These are phyloP conservation scores for Pantala flavescens DNA, from an alignment of 1,140 invertebrate species.

Conservation along the genomic window DNA sequence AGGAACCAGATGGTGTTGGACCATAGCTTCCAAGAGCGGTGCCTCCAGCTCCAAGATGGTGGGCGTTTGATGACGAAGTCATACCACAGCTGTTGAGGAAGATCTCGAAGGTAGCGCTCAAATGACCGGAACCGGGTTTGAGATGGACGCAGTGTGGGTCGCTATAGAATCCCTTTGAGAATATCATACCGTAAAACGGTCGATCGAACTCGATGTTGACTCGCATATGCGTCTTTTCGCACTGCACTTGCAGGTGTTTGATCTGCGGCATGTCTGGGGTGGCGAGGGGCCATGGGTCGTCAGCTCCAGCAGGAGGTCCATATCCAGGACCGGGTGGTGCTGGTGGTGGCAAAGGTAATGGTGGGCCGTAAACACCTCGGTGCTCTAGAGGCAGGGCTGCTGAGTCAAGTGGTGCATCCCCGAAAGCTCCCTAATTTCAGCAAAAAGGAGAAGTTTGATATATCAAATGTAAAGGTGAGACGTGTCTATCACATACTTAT, in stretches of 20 bases:
- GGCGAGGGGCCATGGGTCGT: constrained; percentile 73
- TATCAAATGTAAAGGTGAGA: too few relatives aligned
- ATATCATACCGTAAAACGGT: constrained; percentile 92
- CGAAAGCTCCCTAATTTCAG: constrained; percentile 35
- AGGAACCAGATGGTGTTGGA: constrained; percentile 80
- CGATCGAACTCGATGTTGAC: constrained; percentile 90
- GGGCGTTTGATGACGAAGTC: constrained; percentile 75
- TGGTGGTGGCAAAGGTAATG: constrained; percentile 36
- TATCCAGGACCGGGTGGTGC: constrained; percentile 35
- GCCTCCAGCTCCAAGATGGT: constrained; percentile 59
- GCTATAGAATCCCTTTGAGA: constrained; percentile 86
- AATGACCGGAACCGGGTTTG: constrained; percentile 75
- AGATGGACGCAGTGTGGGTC: constrained; percentile 84
- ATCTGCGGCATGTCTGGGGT: constrained; percentile 81
- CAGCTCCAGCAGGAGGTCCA: constrained; percentile 30
- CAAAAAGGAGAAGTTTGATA: too few relatives aligned
- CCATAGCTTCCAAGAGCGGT: constrained; percentile 39
- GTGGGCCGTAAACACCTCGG: constrained; percentile 59
- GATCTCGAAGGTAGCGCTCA: constrained; percentile 85
- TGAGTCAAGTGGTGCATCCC: constrained; percentile 65
- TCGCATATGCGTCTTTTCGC: constrained; percentile 90
- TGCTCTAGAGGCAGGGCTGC: constrained; percentile 68
- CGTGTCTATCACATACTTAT: too few relatives aligned
- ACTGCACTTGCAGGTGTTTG: constrained; percentile 84
- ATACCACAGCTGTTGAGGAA: constrained; percentile 85